Evolutionary conservation across 2,888 invertebrate genomes (phyloP), one percentile per base, ranked within the genome.

Genomic region (Zeuzera pyrina): DNA sequence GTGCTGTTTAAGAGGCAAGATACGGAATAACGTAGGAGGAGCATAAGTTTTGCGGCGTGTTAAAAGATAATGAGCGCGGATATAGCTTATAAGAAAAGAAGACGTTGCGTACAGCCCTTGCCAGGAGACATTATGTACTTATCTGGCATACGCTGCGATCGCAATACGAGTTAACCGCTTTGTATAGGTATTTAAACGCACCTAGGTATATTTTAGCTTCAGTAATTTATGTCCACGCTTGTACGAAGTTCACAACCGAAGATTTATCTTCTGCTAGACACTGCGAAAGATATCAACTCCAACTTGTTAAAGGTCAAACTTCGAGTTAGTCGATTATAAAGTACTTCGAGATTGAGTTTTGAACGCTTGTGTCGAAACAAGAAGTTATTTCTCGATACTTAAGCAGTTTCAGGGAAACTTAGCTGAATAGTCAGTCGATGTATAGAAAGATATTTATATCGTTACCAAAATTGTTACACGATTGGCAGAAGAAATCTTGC

Each of bases 51-150:
- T 65, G 69, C 69, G 59, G 63, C 62, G 69, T 66, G 70, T 72
- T 70, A 67, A 69, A 66, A 78, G 81, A 78, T 79, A 81, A 76
- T 77, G 70, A 72, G 64, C 65, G 55, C 52, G 73, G 65, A 68
- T 72, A 62, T 55, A 49, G 56, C 57, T 56, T 63, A 58, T 68
- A 67, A 67, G 67, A 66, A 45, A 68, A 73, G 53, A 54, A 57
- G 70, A 70, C 49, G 62, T 66, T 70, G 72, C 67, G 61, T 69
- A 65, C 53, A 41, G 46, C 56, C 62, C 66, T 66, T 63, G 60
- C 63, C 59, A 56, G 60, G 61, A 52, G 60, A 69, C 65, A 67
- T 64, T 68, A 66, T 63, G 60, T 57, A 55, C 62, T 68, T 79
- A 79, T 79, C 78, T 57, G 44, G 47, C 47, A 45, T 48, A 52